These are phyloP conservation scores for Lutraria lutraria DNA, from an alignment of 2,888 invertebrate species.

Conservation along the genomic window DNA sequence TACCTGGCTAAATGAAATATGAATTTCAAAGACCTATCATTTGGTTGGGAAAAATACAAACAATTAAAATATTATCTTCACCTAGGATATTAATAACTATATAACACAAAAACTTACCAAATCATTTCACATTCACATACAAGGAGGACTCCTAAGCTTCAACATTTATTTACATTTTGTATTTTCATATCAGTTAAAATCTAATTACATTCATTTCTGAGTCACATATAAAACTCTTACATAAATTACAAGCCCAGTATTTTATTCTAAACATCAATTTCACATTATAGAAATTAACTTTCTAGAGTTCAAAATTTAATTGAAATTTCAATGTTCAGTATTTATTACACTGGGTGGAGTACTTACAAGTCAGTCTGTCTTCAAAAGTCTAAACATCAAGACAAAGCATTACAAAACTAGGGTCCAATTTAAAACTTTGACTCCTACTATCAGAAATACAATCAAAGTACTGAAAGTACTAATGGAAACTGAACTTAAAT, in stretches of 20 bases:
- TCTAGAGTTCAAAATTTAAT: conserved; percentile 17
- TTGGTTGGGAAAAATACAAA: background rate
- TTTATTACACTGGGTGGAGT: conserved; percentile 7
- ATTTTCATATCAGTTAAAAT: background rate
- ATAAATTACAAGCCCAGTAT: background rate
- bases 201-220: background rate
- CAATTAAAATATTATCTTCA: conserved; percentile 34
- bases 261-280: conserved; percentile 11
- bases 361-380: background rate
- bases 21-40: conserved; percentile 20
- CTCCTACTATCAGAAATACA: background rate
- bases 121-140: background rate
- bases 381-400: background rate
- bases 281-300: conserved; percentile 16
- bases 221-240: background rate
- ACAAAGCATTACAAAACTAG: background rate
- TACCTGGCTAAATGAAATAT: background rate
- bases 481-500: too few relatives aligned
- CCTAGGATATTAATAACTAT: background rate
- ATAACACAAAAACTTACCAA: background rate
- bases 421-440: background rate
- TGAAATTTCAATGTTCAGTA: conserved; percentile 16
- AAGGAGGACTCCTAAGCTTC: background rate
- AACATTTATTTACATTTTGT: background rate
- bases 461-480: too few relatives aligned